phyloP scores from a whole-genome alignment of 2,797 vertebrate species.

The Anguilla marmorata region DNA sequence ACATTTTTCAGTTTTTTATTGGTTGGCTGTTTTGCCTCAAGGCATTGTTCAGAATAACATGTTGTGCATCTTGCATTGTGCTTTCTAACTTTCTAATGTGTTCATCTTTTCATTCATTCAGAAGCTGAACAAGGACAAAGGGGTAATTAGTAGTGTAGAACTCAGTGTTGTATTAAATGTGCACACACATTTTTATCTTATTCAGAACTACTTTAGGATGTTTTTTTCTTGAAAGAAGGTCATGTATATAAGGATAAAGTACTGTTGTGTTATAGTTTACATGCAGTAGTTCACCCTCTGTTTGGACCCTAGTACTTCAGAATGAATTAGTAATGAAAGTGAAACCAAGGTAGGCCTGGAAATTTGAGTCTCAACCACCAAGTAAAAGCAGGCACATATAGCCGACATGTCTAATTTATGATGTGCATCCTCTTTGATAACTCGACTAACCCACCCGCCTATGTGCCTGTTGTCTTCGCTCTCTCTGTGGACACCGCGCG shows the following conservation, averaged over 20 bases:
- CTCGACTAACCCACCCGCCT: conserved; percentile 6
- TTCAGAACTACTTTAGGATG: neutral
- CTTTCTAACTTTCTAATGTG: neutral
- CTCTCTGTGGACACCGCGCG: neutral
- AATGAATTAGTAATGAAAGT: neutral
- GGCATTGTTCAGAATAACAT: neutral
- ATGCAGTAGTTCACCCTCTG: conserved; percentile 11
- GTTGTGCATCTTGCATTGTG: neutral
- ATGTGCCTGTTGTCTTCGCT: conserved; percentile 22
- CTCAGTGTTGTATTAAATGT: neutral
- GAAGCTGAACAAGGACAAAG: conserved; percentile 24
- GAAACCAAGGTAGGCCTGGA: neutral
- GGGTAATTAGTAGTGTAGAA: conserved; percentile 4
- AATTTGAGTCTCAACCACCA: neutral
- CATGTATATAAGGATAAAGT: neutral
- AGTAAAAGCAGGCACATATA: neutral
- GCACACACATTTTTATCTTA: neutral
- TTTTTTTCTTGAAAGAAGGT: neutral
- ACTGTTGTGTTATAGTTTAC: neutral
- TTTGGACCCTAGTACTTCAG: neutral
- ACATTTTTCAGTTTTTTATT: neutral
- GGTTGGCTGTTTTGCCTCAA: neutral
- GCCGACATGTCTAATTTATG: neutral
- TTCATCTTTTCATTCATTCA: conserved; percentile 20
- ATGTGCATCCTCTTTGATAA: conserved; percentile 13